Evolutionary conservation across 23 tunicate species (phyloP), one percentile per base, ranked within the genome.

Genomic region (Trididemnum clinides): DNA sequence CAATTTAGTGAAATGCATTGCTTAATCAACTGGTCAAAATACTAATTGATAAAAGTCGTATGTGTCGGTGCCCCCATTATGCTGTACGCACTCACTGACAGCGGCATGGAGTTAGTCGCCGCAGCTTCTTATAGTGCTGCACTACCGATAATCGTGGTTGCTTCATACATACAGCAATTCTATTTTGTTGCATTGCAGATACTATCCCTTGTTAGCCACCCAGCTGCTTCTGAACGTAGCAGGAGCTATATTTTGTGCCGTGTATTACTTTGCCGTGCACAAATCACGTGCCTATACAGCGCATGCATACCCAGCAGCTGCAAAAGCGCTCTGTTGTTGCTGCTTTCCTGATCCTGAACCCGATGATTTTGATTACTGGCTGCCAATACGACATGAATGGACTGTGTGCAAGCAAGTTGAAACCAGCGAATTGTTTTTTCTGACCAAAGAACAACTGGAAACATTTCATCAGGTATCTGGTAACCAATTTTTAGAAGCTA

Each of bases 351-450:
- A 25, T 1, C 59, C 33, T 2, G 57, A 29, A 31, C 78, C 22
- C 20, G 90, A 86, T 78, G 82, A 85, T 4, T 30, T 33, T 4
- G 66, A 77, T 31, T 54, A 77, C 20, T 74, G 83, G 72, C 80
- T 82, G 28, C 84, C 87, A 10, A 78, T 81, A 0, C 34, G 81
- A 1, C 2, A 54, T 0, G 90, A 89, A 4, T 93, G 98, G 98
- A 93, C 92, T 10, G 90, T 93, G 26, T 93, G 98, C 79, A 93
- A 93, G 51, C 98, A 93, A 22, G 93, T 92, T 5, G 98, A 93
- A 64, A 93, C 98, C 19, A 93, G 98, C 50, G 98, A 93, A 54
- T 39, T 93, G 29, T 93, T 93, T 88, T 82, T 85, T 36, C 80
- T 93, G 7, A 88, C 84, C 1, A 88, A 88, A 50, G 84, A 64